Conservation (phyloP, 1,140 invertebrate species). For the Drosophila oshimai region DNA sequence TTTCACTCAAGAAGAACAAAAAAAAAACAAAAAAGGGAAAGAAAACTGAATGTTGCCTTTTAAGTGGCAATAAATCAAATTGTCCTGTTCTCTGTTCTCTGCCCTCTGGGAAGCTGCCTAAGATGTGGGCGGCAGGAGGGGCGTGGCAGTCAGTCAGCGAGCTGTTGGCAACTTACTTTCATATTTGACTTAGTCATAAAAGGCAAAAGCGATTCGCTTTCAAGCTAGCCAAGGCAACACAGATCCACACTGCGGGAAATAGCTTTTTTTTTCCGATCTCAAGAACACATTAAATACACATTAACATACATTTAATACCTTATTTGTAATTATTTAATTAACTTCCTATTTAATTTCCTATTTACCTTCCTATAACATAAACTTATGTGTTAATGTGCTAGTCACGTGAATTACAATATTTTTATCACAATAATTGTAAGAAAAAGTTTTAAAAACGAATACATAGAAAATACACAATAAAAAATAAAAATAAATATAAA, state of each 20-base stretch:
- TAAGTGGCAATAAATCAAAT: constrained; percentile 81
- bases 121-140: neutral
- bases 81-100: constrained; percentile 54
- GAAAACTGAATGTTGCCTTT: constrained; percentile 79
- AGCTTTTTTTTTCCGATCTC: neutral
- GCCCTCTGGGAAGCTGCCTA: constrained; percentile 30
- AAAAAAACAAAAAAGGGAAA: constrained; percentile 8
- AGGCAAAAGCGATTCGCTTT: constrained; percentile 52
- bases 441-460: too few relatives aligned
- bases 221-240: constrained; percentile 25
- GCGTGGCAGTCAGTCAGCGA: constrained; percentile 44
- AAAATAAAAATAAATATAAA: too few relatives aligned
- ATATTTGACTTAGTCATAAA: constrained; percentile 80
- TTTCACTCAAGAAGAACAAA: neutral
- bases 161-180: constrained; percentile 63
- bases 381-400: too few relatives aligned
- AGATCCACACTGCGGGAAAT: constrained; percentile 32
- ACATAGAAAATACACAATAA: too few relatives aligned
- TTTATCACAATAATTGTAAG: too few relatives aligned
- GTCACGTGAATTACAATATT: too few relatives aligned
- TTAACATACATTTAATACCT: too few relatives aligned
- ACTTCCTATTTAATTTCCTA: too few relatives aligned
- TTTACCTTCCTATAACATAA: too few relatives aligned
- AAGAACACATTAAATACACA: too few relatives aligned
- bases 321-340: too few relatives aligned